Base-by-base conservation (phyloP, 2,888 invertebrate species). In the Melanargia galathea region DNA sequence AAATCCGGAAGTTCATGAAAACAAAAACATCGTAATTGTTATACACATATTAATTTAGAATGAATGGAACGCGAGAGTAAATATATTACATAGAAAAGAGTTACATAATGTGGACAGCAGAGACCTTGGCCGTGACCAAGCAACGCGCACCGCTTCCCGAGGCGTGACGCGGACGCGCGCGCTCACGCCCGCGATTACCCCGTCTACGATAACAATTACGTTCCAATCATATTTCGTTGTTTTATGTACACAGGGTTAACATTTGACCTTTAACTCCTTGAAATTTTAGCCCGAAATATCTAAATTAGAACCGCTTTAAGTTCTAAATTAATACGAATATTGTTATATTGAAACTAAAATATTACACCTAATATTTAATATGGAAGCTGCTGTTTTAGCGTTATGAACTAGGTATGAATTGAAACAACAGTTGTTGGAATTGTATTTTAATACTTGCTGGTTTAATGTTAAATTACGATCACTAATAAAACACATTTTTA, bases 121-220 rank as follows among this genome's bases (percentile, higher is more conserved):
- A 86, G 87, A 87, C 90, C 90, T 90, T 90, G 90, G 89, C 90
- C 90, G 83, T 90, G 90, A 90, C 90, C 90, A 87, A 79, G 58
- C 58, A 48, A 58, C 57, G 57, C 57, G 82, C 78, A 77, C 80
- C 82, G 81, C 79, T 86, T 84, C 81, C 83, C 84, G 85, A 83
- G 82, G 64, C 75, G 72, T 71, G 68, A 63, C 70, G 69, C 64
- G 63, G 68, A 63, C 70, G 69, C 64, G 63, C 60, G 60, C 64
- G 62, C 64, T 70, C 69, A 68, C 69, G 68, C 70, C 72, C 67
- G 75, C 78, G 78, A 77, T 79, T 75, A 77, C 78, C n/a, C 76
- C 76, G 75, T 70, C 72, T 70, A 73, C 74, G 72, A 75, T 73
- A 75, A 73, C 71, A 66, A 74, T 74, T 75, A 71, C 65, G 66